phyloP scores from a whole-genome alignment of 2,113 vertebrate species.

The Ochotona princeps region DNA sequence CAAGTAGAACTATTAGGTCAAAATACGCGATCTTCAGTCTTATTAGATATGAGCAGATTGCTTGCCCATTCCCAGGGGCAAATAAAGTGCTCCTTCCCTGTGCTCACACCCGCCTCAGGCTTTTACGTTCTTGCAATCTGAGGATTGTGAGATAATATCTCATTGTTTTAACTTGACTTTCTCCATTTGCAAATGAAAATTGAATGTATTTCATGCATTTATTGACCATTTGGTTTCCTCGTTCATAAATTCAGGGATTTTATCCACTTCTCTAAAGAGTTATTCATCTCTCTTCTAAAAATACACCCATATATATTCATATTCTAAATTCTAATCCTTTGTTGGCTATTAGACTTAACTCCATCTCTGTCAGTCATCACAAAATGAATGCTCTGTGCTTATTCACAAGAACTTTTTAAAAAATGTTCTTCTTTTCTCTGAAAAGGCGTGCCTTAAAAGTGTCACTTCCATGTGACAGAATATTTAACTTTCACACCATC shows the following conservation, averaged over 20 bases:
- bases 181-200: slow-evolving; percentile 16
- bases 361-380: slow-evolving; percentile 69
- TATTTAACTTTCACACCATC: slow-evolving; percentile 69
- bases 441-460: slow-evolving; percentile 68
- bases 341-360: slow-evolving; percentile 66
- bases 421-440: slow-evolving; percentile 61
- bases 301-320: neutral
- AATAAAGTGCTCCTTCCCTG: slow-evolving; percentile 48
- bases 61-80: slow-evolving; percentile 32
- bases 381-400: slow-evolving; percentile 69
- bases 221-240: neutral
- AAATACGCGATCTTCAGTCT: neutral
- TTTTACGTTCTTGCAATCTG: slow-evolving; percentile 52
- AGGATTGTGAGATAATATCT: slow-evolving; percentile 8
- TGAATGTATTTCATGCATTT: slow-evolving; percentile 8
- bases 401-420: slow-evolving; percentile 67
- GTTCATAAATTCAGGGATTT: too few relatives aligned
- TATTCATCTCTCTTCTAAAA: neutral
- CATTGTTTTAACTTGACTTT: slow-evolving; percentile 50
- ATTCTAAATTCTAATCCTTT: slow-evolving; percentile 61
- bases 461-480: slow-evolving; percentile 71
- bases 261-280: too few relatives aligned
- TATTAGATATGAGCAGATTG: slow-evolving; percentile 31
- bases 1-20: neutral
- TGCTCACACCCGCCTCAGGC: neutral